Base-by-base conservation (phyloP, 2,797 vertebrate genomes). In the Acanthiza pusilla region DNA sequence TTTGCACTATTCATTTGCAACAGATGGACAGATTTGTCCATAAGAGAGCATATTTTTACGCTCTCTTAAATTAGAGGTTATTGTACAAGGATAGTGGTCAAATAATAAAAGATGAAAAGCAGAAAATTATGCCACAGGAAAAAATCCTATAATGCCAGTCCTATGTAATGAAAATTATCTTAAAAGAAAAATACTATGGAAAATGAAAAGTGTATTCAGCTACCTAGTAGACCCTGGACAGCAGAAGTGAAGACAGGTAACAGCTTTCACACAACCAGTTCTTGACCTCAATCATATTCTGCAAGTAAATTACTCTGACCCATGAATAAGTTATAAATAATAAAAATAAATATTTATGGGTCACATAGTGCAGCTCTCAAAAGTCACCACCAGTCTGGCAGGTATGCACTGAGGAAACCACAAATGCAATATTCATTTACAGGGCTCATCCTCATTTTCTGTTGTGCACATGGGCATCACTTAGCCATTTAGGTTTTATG, bases 191-290 rank as follows among this genome's bases (percentile, higher is more conserved):
- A 57, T 51, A 18, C 22, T 9, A 29, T 2, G 6, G 45, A 34
- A 95, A 87, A 55, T 18, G 3, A 48, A 38, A 88, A 70, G 17
- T 43, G 12, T 63, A 26, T 78, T 88, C 60, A 91, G 74, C 70
- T 90, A 25, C 45, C 38, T 30, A 70, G n/a, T 71, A 95, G 94
- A 92, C 87, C 21, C 45, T 65, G 34, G 32, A 65, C 26, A 73
- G 68, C 13, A 76, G 53, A 26, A 60, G 22, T 53, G 82, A 84
- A 84, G 63, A 66, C 55, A 94, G 48, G 38, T 51, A 96, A 95
- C 51, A 77, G 42, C 73, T 89, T 88, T 87, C 89, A 91, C 62
- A 88, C 68, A 91, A 97, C 87, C 76, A 50, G 62, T 75, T 78
- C 65, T 67, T 19, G 12, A 93, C 63, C 54, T 88, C 58, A 68